Evolutionary conservation across 2,888 invertebrate species (phyloP).

Genomic region (Thereva nobilitata): DNA sequence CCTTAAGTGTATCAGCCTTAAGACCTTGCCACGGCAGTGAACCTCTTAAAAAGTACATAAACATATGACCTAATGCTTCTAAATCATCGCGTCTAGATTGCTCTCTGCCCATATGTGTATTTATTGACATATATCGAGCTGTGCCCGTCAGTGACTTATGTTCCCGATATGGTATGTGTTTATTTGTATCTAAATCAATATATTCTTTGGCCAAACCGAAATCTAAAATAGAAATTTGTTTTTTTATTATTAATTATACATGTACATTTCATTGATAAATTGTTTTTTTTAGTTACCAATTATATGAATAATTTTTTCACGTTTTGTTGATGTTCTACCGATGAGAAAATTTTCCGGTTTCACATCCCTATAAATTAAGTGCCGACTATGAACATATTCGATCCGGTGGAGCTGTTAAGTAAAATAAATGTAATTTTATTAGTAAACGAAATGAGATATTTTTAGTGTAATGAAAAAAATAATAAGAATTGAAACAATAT

Average conservation of each 20-base stretch:
- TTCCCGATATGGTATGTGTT: constrained; percentile 99
- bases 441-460: too few relatives aligned
- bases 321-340: constrained; percentile 94
- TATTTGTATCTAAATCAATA: constrained; percentile 99
- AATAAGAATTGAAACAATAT: too few relatives aligned
- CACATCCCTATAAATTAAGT: constrained; percentile 98
- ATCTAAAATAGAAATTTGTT: constrained; percentile 65
- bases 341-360: constrained; percentile 99
- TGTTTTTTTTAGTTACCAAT: constrained; percentile 69
- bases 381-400: constrained; percentile 99
- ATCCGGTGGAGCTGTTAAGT: constrained; percentile 87
- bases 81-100: constrained; percentile 99
- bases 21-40: constrained; percentile 99
- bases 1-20: constrained; percentile 99
- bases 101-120: constrained; percentile 99
- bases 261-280: neutral
- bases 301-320: constrained; percentile 99
- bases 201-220: constrained; percentile 99
- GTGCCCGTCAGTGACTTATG: constrained; percentile 99
- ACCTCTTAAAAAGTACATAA: constrained; percentile 99
- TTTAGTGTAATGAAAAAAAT: too few relatives aligned
- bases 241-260: neutral
- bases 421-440: neutral
- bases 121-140: constrained; percentile 99
- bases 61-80: constrained; percentile 99